These are phyloP conservation scores for Myotis lucifugus DNA, from an alignment of 2,113 vertebrate species.

Conservation along the genomic window DNA sequence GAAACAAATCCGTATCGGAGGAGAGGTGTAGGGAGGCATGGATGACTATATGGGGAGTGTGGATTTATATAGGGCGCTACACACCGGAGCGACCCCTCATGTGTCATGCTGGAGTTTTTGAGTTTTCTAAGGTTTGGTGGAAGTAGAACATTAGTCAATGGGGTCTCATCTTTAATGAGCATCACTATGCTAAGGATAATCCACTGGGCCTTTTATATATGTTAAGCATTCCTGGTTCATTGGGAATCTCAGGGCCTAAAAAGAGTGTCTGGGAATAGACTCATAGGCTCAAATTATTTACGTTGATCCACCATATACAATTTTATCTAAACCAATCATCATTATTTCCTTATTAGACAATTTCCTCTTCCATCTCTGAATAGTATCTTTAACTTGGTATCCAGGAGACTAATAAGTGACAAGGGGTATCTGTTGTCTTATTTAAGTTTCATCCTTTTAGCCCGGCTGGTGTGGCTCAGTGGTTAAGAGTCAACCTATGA, in stretches of 20 bases:
- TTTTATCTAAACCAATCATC: not conserved
- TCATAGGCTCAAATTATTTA: not conserved
- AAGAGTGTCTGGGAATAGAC: not conserved
- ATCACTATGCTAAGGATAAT: not conserved
- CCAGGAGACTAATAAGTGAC: not conserved
- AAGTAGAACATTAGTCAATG: not conserved
- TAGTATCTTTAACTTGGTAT: not conserved
- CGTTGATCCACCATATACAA: not conserved
- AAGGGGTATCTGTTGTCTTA: not conserved
- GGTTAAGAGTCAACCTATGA: too few species aligned
- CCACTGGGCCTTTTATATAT: not conserved
- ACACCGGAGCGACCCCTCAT: not conserved
- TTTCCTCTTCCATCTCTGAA: not conserved
- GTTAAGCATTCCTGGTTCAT: not conserved
- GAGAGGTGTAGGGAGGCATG: not conserved
- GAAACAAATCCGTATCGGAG: not conserved
- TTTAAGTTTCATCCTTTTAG: not conserved
- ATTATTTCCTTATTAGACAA: not conserved
- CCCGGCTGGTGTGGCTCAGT: too few species aligned
- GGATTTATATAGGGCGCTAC: not conserved
- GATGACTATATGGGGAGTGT: not conserved
- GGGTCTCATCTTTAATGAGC: not conserved
- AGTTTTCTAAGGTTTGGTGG: not conserved
- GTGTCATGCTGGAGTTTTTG: not conserved
- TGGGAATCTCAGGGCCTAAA: not conserved